Evolutionary conservation across 2,888 invertebrate genomes (phyloP), one percentile per base, ranked within the genome.

Genomic region (Sthenelais limicola): DNA sequence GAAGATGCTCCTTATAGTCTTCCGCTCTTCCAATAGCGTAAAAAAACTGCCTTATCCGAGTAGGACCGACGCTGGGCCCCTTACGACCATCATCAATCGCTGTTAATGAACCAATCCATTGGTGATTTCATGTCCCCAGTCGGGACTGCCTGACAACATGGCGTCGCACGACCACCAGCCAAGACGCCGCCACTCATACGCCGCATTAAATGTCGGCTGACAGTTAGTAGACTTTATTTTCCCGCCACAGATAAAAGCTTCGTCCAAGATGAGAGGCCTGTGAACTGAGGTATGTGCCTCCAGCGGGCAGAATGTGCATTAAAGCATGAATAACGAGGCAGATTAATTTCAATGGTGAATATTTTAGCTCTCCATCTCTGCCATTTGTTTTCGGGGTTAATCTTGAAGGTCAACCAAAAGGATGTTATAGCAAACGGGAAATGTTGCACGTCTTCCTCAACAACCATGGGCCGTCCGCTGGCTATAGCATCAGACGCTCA

Each of bases 161-260:
- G 30, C 32, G 56, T 33, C 32, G 56, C 56, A 32, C 56, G 33
- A 33, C 56, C 9, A 24, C 28, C 32, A 33, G 32, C 33, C 33
- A 56, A 56, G 56, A 56, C 56, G 56, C 30, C 56, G 30, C n/a
- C 28, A 21, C 56, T 28, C 32, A 33, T n/a, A 9, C 12, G 30
- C 56, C n/a, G 24, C 18, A 32, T 33, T 33, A 33, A 56, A 56
- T 56, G 56, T 33, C 30, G 28, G 12, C 32, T 56, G 56, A 56
- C 56, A 56, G 56, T 56, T 33, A 56, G 56, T 56, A 56, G 56
- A 56, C 56, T 56, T 56, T 56, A 56, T 56, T 56, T 56, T 56
- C 32, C 30, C 56, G 56, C 30, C 56, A 33, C 33, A 56, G 56
- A 56, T 56, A 56, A 56, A 32, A 32, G 30, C 56, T 32, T 21